phyloP scores from a whole-genome alignment of 1,140 invertebrate genomes.

The Fragariocoptes setiger region DNA sequence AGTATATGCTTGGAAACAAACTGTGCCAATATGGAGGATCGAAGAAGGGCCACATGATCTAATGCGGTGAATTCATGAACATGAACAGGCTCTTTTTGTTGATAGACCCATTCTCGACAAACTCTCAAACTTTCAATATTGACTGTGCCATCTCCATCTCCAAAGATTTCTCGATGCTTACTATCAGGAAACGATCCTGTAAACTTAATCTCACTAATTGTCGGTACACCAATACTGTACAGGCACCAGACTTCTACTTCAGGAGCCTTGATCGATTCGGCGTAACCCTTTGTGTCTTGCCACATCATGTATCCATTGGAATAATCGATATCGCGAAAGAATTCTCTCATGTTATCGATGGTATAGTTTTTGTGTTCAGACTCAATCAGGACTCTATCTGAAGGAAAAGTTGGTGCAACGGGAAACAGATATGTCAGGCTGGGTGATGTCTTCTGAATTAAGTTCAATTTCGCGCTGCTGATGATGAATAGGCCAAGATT shows the following conservation, averaged over 20 bases:
- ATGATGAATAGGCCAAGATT: constrained; percentile 3
- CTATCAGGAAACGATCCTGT: constrained; percentile 28
- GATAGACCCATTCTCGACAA: constrained; percentile 33
- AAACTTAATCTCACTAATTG: constrained; percentile 15
- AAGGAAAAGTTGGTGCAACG: background rate
- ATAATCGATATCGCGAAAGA: background rate
- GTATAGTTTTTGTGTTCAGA: background rate
- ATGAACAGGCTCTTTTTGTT: constrained; percentile 30
- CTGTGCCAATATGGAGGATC: background rate
- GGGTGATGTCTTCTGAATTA: background rate
- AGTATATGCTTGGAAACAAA: background rate
- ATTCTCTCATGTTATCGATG: background rate
- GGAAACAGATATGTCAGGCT: constrained; percentile 3
- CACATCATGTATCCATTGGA: background rate
- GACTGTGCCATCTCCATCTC: constrained; percentile 81
- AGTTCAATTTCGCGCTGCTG: constrained; percentile 1
- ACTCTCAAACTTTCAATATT: constrained; percentile 48
- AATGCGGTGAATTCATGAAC: constrained; percentile 26
- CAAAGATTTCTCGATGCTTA: constrained; percentile 26
- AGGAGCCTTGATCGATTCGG: background rate
- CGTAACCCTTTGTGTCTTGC: background rate
- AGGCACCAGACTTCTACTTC: constrained; percentile 1
- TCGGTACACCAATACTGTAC: background rate
- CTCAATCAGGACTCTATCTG: background rate
- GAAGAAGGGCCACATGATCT: constrained; percentile 30